Base-by-base conservation (phyloP, 1,140 invertebrate species). In the Eueides isabella region DNA sequence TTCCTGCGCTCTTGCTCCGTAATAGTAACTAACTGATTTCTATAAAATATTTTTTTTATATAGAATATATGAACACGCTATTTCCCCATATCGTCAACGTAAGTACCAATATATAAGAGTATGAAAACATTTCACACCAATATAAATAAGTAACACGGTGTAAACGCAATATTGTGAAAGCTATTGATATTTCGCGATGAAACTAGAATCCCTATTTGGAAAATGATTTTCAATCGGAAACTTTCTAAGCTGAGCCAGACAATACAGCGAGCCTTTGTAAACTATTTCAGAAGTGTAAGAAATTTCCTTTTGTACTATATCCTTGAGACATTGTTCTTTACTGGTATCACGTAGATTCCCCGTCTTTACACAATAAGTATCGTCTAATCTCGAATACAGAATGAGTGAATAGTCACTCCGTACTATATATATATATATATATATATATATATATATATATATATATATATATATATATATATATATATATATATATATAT, bases 171-270 rank as follows among this genome's bases (percentile, higher is more conserved):
- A 55, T 61, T 48, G 31, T 23, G 5, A 35, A 69, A 33, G 67
- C 23, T 65, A 72, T 72, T 44, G 23, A 66, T 72, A 72, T 66
- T 55, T 66, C 62, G 62, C 38, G 41, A 55, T 29, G 41, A 35
- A 69, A 16, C 41, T 63, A 38, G 48, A 55, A 38, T 28, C 30
- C 33, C 55, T 44, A 68, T 73, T 63, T 63, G 33, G 61, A n/a
- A 68, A 73, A 73, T 73, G 67, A 73, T 73, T 67, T 68, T 66
- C 72, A 30, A 73, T 73, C 31, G 61, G 65, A 67, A 73, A 73
- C 72, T 73, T 73, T 73, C 30, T 73, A 73, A 68, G 19, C 48
- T 55, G 48, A 55, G 31, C 72, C 72, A 73, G 67, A 73, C 72
- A 73, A 73, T 73, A 67, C 33, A 44, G 19, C 61, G 38, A 72